Percentiles rank a stretch among this genome's conserved stretches.
These are phyloP conservation scores for Glomeris maerens DNA, from an alignment of 1,140 invertebrate genomes.

Conservation along the genomic window DNA sequence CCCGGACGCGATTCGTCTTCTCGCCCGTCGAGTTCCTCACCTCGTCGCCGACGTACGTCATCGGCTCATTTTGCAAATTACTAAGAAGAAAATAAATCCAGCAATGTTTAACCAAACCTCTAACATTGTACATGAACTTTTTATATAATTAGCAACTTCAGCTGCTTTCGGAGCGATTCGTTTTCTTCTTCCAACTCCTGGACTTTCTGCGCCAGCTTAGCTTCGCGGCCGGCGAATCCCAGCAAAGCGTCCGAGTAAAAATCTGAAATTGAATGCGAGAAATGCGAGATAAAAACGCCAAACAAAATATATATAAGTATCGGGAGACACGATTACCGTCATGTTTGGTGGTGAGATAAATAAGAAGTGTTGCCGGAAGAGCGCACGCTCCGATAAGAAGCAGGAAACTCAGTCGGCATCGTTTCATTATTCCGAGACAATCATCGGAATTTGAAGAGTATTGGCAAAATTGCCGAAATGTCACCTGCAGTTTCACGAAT, in stretches of 20 bases:
- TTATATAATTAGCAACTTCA: constrained; percentile 23
- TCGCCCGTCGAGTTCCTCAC: constrained; percentile 13
- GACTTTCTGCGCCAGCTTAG: constrained; percentile 34
- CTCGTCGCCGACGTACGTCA: constrained; percentile 31
- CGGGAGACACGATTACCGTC: neutral
- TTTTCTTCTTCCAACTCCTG: constrained; percentile 41
- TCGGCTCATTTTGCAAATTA: constrained; percentile 36
- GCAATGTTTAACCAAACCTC: constrained; percentile 7
- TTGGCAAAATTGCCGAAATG: too few species aligned
- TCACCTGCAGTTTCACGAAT: too few species aligned
- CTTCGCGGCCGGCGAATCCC: constrained; percentile 33
- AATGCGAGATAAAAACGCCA: neutral
- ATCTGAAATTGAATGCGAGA: constrained; percentile 1
- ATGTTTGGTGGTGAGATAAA: constrained; percentile 3
- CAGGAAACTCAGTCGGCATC: neutral
- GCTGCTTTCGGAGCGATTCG: constrained; percentile 33
- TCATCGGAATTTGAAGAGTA: too few species aligned
- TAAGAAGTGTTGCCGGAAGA: neutral
- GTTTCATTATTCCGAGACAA: too few species aligned
- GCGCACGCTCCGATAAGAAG: constrained; percentile 3
- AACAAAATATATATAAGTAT: neutral
- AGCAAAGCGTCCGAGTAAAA: constrained; percentile 26
- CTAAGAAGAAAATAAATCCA: constrained; percentile 21
- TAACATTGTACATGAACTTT: neutral
- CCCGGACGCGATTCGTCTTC: neutral